Conservation (phyloP, 2,113 vertebrate genomes). For the Desmodus rotundus region DNA sequence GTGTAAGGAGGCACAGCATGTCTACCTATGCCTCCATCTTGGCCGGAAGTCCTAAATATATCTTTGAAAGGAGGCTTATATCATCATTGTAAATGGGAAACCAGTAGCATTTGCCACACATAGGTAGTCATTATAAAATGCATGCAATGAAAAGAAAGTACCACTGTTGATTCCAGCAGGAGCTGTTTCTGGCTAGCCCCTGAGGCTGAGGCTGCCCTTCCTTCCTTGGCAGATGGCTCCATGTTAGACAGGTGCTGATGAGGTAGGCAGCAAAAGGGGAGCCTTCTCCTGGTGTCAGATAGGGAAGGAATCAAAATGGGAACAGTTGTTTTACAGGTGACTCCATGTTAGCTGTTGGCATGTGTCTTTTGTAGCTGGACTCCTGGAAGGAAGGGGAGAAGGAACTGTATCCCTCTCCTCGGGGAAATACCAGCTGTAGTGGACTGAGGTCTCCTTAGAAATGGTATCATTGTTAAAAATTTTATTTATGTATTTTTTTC, state of each 20-base stretch:
- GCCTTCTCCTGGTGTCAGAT: neutral
- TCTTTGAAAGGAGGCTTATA: neutral
- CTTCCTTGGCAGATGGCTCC: neutral
- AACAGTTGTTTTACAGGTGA: fast-evolving
- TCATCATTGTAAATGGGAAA: neutral
- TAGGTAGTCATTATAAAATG: neutral
- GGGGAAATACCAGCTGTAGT: neutral
- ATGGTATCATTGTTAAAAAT: neutral
- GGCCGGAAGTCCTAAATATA: too few relatives aligned
- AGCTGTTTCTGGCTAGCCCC: neutral
- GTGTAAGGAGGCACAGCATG: too few relatives aligned
- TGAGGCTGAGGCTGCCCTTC: neutral
- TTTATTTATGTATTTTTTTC: neutral
- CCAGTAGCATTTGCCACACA: neutral
- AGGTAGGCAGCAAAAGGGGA: neutral
- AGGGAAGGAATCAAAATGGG: neutral
- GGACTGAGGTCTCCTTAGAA: neutral
- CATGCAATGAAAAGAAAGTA: neutral
- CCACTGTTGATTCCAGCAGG: neutral
- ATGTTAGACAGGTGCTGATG: neutral
- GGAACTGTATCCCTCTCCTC: neutral
- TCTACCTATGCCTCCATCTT: too few relatives aligned
- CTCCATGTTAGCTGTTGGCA: neutral
- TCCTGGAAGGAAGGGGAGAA: too few relatives aligned
- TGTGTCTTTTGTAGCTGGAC: too few relatives aligned